Evolutionary conservation across 2,113 vertebrate genomes (phyloP).

Genomic region (Hipposideros armiger): DNA sequence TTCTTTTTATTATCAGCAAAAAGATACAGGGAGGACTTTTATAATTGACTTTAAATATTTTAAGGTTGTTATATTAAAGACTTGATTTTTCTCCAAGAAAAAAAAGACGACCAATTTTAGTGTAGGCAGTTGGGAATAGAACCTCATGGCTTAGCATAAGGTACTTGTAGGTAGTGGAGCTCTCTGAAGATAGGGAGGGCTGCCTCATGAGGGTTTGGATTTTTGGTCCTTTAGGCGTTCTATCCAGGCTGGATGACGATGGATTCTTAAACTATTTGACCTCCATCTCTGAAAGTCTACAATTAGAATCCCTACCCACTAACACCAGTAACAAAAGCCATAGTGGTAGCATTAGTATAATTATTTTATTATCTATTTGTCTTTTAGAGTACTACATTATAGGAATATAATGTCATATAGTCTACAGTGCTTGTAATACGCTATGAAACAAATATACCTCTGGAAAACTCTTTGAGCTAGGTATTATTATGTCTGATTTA

Average conservation of each 20-base stretch:
- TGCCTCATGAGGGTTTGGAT: not conserved
- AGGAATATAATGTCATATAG: not conserved
- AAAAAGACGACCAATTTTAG: not conserved
- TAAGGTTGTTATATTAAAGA: not conserved
- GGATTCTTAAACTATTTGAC: not conserved
- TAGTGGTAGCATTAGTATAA: not conserved
- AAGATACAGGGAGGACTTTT: not conserved
- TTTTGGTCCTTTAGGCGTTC: not conserved
- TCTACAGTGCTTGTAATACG: not conserved
- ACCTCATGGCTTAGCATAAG: not conserved
- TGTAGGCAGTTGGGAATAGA: not conserved
- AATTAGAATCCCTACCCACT: not conserved
- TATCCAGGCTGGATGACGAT: not conserved
- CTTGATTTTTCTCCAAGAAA: conserved; percentile 7
- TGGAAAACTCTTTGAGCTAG: not conserved
- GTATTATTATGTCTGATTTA: not conserved
- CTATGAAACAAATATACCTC: not conserved
- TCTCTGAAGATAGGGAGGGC: not conserved
- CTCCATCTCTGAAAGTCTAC: not conserved
- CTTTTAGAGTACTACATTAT: not conserved
- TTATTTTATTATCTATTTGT: conserved; percentile 20
- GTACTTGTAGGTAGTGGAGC: not conserved
- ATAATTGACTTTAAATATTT: conserved; percentile 22
- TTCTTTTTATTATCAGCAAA: not conserved
- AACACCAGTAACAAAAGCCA: not conserved